Base-by-base conservation (phyloP, 2,797 vertebrate species). In the Gymnoscopelus microlampas region DNA sequence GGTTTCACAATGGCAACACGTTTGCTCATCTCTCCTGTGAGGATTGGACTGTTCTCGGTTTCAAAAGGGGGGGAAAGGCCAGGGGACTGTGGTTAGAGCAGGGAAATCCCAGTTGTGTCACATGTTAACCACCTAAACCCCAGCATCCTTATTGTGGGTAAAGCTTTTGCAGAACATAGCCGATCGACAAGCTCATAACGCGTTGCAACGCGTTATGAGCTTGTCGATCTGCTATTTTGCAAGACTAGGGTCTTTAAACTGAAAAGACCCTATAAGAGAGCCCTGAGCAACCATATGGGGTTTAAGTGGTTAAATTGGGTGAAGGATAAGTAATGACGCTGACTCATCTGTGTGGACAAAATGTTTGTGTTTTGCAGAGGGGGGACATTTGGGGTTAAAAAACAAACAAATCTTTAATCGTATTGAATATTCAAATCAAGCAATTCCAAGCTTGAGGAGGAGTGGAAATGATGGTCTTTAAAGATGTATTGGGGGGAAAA, bases 401-500 rank as follows among this genome's bases (percentile, higher is more conserved):
- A 74, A 67, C 73, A 48, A 73, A 76, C 11, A 76, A 44, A 7
- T 44, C 39, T 44, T 44, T 44, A 75, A 71, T 68, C 67, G 70
- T 78, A 81, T 82, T 66, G 74, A 78, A 87, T 81, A 85, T 77
- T 89, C 61, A 88, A 84, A 78, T 88, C 86, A 78, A 88, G 84
- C 83, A 53, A 60, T 75, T 89, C 81, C 63, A 78, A 75, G 85
- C 79, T 85, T 88, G 84, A 81, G 64, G 79, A 67, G 71, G 73
- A 85, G 64, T 68, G 13, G 74, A 60, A 72, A 70, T 71, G 6
- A 76, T 72, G 84, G 76, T 74, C 77, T 78, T 58, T 63, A 87
- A 76, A 87, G 71, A 79, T 83, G 81, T 92, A 86, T 77, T 85
- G 78, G 86, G 72, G 54, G 84, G 89, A 88, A 85, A 77, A n/a